These are phyloP conservation scores for Sipha maydis DNA, from an alignment of 2,888 invertebrate genomes.

Conservation along the genomic window DNA sequence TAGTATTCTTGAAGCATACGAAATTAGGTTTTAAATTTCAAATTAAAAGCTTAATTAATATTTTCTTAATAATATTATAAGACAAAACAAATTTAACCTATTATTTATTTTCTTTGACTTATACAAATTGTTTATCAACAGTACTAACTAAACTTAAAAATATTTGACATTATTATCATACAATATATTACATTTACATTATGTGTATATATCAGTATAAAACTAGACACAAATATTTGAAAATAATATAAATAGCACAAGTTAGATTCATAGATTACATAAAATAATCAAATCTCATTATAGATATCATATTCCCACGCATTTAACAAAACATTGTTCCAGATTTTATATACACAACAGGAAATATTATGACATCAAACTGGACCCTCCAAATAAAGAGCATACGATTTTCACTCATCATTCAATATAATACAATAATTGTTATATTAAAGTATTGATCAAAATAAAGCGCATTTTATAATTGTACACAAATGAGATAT, in stretches of 20 bases:
- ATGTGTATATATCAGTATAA: not conserved
- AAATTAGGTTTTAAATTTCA: not conserved
- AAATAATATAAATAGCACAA: not conserved
- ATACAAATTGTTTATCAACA: too few species aligned
- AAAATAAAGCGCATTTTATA: not conserved
- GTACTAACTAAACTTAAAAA: too few species aligned
- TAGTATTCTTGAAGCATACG: conserved; percentile 9
- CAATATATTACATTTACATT: too few species aligned
- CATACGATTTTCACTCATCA: not conserved
- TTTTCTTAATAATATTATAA: not conserved
- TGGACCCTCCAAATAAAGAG: not conserved
- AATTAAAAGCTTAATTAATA: not conserved
- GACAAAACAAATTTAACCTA: not conserved
- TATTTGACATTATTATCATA: too few species aligned
- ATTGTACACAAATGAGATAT: too few species aligned
- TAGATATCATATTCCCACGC: conserved; percentile 12
- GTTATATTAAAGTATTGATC: not conserved
- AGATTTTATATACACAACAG: conserved; percentile 16
- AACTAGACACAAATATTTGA: conserved; percentile 34
- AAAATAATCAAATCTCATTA: conserved; percentile 12
- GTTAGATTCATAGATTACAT: conserved; percentile 16
- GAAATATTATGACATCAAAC: conserved; percentile 36
- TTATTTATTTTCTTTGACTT: not conserved
- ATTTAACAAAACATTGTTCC: conserved; percentile 1
- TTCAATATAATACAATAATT: not conserved